Conservation (phyloP, 2,113 vertebrate genomes). For the Siphamia tubifer region DNA sequence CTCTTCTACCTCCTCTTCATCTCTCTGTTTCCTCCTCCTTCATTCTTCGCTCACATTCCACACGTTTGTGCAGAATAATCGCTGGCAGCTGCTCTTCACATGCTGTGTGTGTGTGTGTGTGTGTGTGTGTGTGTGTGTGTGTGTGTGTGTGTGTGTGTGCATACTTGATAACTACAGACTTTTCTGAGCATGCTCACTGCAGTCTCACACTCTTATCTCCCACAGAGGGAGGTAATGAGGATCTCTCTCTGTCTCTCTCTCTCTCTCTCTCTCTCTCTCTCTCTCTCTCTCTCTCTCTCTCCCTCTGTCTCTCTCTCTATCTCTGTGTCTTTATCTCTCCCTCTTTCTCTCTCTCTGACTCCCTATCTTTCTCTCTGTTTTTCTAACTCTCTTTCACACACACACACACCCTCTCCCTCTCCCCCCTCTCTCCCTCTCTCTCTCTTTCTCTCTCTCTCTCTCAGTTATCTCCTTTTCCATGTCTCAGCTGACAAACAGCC, state of each 20-base stretch:
- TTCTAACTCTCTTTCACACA: constrained; percentile 27
- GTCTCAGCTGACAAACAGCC: constrained; percentile 73
- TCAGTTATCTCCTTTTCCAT: constrained; percentile 64
- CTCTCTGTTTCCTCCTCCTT: constrained; percentile 33
- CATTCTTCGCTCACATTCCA: constrained; percentile 43
- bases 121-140: constrained; percentile 34
- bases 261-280: constrained; percentile 29
- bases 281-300: constrained; percentile 47
- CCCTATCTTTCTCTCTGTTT: constrained; percentile 47
- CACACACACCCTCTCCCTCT: too few relatives aligned
- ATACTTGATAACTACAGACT: constrained; percentile 71
- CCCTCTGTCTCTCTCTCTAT: constrained; percentile 51
- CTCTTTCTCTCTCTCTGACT: constrained; percentile 30
- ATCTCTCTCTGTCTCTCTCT: constrained; percentile 41
- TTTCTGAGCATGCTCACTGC: constrained; percentile 75
- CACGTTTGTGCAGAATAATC: constrained; percentile 57
- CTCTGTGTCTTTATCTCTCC: constrained; percentile 21
- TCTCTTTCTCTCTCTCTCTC: constrained; percentile 29
- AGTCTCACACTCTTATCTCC: constrained; percentile 75
- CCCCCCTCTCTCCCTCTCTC: constrained; percentile 43
- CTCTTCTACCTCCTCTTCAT: background rate
- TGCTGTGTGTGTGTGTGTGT: constrained; percentile 41
- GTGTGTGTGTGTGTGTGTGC: constrained; percentile 41
- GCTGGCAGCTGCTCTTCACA: constrained; percentile 39
- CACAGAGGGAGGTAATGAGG: constrained; percentile 76